Evolutionary conservation across 2,113 vertebrate genomes (phyloP).

Genomic region (Neotoma lepida): DNA sequence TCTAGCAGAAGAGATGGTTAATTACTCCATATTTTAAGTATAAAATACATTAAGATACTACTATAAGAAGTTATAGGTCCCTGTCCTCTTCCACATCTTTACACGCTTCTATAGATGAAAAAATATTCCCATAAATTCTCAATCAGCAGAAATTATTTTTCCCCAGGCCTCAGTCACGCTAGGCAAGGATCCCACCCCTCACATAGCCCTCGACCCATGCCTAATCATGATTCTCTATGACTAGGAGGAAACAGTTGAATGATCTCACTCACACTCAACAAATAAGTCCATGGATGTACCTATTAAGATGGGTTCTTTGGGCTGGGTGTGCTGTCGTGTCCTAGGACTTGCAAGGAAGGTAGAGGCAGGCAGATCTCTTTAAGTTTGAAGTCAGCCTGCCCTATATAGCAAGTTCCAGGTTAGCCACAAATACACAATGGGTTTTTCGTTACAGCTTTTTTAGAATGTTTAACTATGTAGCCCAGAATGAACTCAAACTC

Average conservation of each 20-base stretch:
- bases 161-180: neutral
- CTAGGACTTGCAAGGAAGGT: neutral
- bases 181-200: neutral
- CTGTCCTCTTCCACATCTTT: neutral
- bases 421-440: no score
- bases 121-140: slow-evolving; percentile 55
- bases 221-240: slow-evolving; percentile 31
- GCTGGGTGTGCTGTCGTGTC: neutral
- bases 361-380: neutral
- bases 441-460: neutral
- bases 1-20: neutral
- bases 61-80: neutral
- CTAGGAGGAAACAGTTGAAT: neutral
- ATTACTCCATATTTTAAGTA: neutral
- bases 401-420: neutral
- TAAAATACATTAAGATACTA: slow-evolving; percentile 4
- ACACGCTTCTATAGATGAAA: neutral
- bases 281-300: slow-evolving; percentile 1
- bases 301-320: neutral
- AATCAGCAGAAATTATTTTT: slow-evolving; percentile 10
- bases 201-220: neutral
- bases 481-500: neutral
- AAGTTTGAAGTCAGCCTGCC: neutral
- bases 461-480: neutral
- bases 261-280: slow-evolving; percentile 49